Evolutionary conservation across 2,888 invertebrate species (phyloP), one percentile per base, ranked within the genome.

Genomic region (Acronicta psi): DNA sequence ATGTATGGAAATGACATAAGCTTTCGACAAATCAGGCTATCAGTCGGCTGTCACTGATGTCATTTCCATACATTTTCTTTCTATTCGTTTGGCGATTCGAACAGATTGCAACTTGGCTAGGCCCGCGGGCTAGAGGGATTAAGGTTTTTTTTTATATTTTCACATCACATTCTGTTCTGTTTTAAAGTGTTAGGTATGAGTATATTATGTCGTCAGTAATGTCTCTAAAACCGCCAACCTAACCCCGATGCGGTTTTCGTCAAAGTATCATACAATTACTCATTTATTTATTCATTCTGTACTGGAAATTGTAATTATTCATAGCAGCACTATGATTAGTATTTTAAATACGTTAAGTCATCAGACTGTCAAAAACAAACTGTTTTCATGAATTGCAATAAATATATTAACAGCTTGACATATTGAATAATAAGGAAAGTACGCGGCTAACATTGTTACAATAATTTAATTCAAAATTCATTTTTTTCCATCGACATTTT

Each of bases 401-500:
- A 25, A 44, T 38, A 64, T 49, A 41, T n/a, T 38, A 18, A 34
- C 50, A 55, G n/a, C 36, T 11, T 46, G 37, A 46, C 25, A 46
- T 10, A 43, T 46, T 60, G 25, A 42, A 62, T 20, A 50, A 23
- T 8, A 37, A 23, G 29, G 25, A 55, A 57, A 52, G 23, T 23
- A 36, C 25, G 36, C 40, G 13, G 13, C 10, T 57, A 54, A 64
- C 43, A 59, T 23, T 17, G 42, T 23, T 50, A 71, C 17, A 71
- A 59, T 69, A 59, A 73, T 72, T 73, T 62, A 54, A 68, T 73
- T 53, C 53, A 68, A 72, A 58, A 67, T 10, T 56, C 51, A 64
- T 57, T 63, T 63, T 68, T 57, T 25, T n/a, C 51, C 52, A 71
- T 71, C 55, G 57, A 57, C 57, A 74, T 66, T 74, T 64, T 76